Base-by-base conservation (phyloP, 2,888 invertebrate genomes). In the Laspeyria flexula region DNA sequence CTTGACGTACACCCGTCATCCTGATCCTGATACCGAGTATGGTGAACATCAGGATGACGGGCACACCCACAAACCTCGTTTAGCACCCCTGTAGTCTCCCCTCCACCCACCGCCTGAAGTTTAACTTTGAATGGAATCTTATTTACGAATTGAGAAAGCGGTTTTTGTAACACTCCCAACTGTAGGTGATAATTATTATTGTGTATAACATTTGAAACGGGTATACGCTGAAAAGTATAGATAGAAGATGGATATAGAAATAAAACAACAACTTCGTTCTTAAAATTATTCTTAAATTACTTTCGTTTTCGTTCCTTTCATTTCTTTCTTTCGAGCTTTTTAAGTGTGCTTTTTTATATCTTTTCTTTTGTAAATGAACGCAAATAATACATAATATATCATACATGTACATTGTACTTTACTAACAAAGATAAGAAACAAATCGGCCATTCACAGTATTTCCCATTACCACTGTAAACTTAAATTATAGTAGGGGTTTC, bases 251-350 rank as follows among this genome's bases (percentile, higher is more conserved):
- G 55, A 48, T 23, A 38, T 6, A 27, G 16, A 83, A 88, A 89
- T 88, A 79, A 89, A 88, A 89, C 87, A 78, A 82, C 72, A 60
- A 43, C 55, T 58, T 64, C 58, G 46, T 77, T 81, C 87, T 85
- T 89, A 88, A 81, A 78, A 79, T 82, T 88, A 88, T 80, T 77
- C 82, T 83, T 83, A 83, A 69, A 75, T 79, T 81, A 79, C 81
- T 82, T 81, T 81, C 63, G 81, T 78, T 79, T 73, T 77, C 72
- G 73, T 64, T 69, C 69, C 71, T 68, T 40, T 55, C 56, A 56
- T 31, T 48, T 39, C 53, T 57, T 38, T 50, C 55, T 57, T 41
- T 59, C 67, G 62, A 33, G 33, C 57, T 50, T 53, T 60, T 68
- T 65, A 45, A 55, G 61, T 60, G 68, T 76, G 72, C 67, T 44